Base-by-base conservation (phyloP, 2,113 vertebrate species). In the Melanostigma gelatinosum region DNA sequence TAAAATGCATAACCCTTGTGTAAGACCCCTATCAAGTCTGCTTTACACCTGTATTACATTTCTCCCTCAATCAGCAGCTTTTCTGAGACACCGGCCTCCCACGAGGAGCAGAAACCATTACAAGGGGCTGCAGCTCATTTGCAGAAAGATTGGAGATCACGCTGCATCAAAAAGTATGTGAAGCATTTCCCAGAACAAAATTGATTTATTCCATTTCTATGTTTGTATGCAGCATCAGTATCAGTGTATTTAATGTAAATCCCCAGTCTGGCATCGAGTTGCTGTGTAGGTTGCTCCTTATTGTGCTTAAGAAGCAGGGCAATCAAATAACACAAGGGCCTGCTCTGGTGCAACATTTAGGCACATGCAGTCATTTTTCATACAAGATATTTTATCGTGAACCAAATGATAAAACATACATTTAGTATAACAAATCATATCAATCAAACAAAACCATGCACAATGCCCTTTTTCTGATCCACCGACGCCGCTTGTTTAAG, bases 1-100 rank as follows among this genome's bases (percentile, higher is more conserved):
- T 94, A 93, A 95, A 96, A 96, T 94, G 93, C 94, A 95, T 95
- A 95, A 95, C 95, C 94, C 95, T 93, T 90, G 36, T 94, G 93
- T 95, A 96, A 95, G 94, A 95, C 94, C 94, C 92, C 94, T 91
- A 95, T 94, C 94, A 95, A 93, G 90, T 89, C 90, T 89, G 91
- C 94, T 93, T 94, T 95, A 95, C 93, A 95, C 95, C 94, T 95
- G 94, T 94, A 95, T 95, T 94, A 93, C 93, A 93, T 95, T 95
- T 94, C 93, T 84, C 89, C 93, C 91, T 95, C 94, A 94, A 95
- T 96, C 95, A 96, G 95, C 95, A 95, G 92, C 93, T 95, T 95
- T 95, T 91, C 86, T 86, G 85, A 93, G 91, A 93, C 85, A 86
- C 82, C 77, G 73, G 84, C 88, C 90, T 95, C 94, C 94, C 95